Conservation (phyloP, 2,888 invertebrate genomes). For the Athrips mouffetella region DNA sequence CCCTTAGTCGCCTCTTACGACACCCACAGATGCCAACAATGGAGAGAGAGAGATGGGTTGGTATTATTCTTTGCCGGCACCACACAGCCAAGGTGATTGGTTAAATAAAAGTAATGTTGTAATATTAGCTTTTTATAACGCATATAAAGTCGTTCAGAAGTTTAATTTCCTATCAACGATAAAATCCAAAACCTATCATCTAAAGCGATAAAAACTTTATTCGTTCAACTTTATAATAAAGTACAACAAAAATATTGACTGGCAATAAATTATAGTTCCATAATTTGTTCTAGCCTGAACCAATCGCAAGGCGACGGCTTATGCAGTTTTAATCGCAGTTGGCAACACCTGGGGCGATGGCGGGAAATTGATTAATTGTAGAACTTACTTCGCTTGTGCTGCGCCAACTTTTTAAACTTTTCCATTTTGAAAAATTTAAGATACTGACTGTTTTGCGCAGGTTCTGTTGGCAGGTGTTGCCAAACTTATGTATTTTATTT, state of each 20-base stretch:
- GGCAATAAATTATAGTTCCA: constrained; percentile 17
- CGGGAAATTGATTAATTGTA: constrained; percentile 21
- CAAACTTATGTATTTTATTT: too few species aligned
- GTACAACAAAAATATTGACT: constrained; percentile 1
- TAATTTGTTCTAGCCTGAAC: constrained; percentile 13
- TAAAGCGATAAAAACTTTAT: neutral
- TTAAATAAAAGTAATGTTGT: too few species aligned
- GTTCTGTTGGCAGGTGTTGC: neutral
- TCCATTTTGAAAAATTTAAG: constrained; percentile 14
- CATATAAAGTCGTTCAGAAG: too few species aligned
- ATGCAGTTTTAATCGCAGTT: constrained; percentile 22
- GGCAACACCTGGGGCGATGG: constrained; percentile 18
- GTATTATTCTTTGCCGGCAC: too few species aligned
- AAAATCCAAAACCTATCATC: neutral
- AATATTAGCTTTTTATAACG: too few species aligned
- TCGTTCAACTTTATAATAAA: neutral
- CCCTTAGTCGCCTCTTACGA: too few species aligned
- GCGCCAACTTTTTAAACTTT: constrained; percentile 14
- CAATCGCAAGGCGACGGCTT: constrained; percentile 5
- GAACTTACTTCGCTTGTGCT: constrained; percentile 4
- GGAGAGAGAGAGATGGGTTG: too few species aligned
- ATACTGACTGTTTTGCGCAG: constrained; percentile 7
- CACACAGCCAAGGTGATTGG: too few species aligned
- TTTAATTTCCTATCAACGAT: neutral
- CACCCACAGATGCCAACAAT: too few species aligned